phyloP scores from a whole-genome alignment of 2,888 invertebrate species.

The Terebella lapidaria region DNA sequence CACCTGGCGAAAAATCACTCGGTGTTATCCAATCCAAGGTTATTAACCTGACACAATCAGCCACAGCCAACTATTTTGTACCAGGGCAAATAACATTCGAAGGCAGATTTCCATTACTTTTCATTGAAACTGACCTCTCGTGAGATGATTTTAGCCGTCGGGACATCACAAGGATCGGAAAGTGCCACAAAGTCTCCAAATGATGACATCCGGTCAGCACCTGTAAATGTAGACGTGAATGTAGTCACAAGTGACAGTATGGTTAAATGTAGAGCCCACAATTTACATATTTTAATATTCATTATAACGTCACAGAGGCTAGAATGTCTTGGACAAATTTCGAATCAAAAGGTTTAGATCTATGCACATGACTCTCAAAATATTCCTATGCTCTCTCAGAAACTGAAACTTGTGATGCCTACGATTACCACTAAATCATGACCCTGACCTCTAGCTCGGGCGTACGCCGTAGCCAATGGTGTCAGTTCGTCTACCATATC shows the following conservation, averaged over 20 bases:
- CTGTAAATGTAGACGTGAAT: conserved; percentile 39
- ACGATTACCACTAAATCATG: too few relatives aligned
- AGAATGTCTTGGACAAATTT: not conserved
- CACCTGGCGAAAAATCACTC: conserved; percentile 64
- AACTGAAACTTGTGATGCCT: too few relatives aligned
- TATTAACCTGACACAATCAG: too few relatives aligned
- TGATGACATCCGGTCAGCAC: conserved; percentile 97
- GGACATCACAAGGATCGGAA: conserved; percentile 82
- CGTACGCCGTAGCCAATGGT: conserved; percentile 86
- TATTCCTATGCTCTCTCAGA: too few relatives aligned
- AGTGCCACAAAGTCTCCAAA: conserved; percentile 97
- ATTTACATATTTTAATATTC: not conserved
- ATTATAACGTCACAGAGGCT: not conserved
- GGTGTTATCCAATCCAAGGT: too few relatives aligned
- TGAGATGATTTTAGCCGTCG: conserved; percentile 88
- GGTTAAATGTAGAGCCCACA: not conserved
- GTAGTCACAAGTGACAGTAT: not conserved
- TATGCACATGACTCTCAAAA: not conserved
- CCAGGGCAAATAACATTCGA: not conserved
- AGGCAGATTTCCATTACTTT: not conserved
- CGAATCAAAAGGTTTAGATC: not conserved
- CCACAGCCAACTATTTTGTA: too few relatives aligned
- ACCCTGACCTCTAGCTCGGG: conserved; percentile 74
- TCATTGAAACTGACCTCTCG: conserved; percentile 61
- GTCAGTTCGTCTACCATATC: conserved; percentile 71